Percentiles rank a stretch among this genome's conserved stretches.
These are phyloP conservation scores for Eriocheir sinensis DNA, from an alignment of 1,140 invertebrate species.

Conservation along the genomic window DNA sequence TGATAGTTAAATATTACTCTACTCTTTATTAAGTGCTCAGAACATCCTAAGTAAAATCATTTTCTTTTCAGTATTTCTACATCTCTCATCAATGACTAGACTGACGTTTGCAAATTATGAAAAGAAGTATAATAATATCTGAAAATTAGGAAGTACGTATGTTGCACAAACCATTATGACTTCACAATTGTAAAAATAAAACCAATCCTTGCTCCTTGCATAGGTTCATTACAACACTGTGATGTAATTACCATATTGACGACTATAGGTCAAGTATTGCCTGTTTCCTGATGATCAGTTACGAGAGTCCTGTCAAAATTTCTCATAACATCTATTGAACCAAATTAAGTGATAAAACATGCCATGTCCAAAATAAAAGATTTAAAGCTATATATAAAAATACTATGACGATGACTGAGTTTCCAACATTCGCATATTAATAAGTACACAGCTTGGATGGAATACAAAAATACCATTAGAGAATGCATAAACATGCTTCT, in stretches of 20 bases:
- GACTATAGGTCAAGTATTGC: not conserved
- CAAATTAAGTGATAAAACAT: not conserved
- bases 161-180: not conserved
- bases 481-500: constrained; percentile 15
- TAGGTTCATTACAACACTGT: not conserved
- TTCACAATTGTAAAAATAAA: not conserved
- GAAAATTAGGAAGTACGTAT: not conserved
- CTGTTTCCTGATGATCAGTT: not conserved
- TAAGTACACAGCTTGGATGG: not conserved
- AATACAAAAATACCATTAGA: constrained; percentile 18
- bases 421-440: not conserved
- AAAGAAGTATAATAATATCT: not conserved
- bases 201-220: not conserved
- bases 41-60: not conserved
- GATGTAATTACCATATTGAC: not conserved
- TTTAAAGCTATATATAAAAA: not conserved
- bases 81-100: not conserved
- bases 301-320: not conserved
- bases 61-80: not conserved
- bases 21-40: constrained; percentile 17
- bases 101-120: not conserved
- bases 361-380: not conserved
- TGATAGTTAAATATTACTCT: not conserved
- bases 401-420: not conserved
- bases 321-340: not conserved